phyloP scores from a whole-genome alignment of 2,797 vertebrate species.

The Tokudaia tokunoshimensis region DNA sequence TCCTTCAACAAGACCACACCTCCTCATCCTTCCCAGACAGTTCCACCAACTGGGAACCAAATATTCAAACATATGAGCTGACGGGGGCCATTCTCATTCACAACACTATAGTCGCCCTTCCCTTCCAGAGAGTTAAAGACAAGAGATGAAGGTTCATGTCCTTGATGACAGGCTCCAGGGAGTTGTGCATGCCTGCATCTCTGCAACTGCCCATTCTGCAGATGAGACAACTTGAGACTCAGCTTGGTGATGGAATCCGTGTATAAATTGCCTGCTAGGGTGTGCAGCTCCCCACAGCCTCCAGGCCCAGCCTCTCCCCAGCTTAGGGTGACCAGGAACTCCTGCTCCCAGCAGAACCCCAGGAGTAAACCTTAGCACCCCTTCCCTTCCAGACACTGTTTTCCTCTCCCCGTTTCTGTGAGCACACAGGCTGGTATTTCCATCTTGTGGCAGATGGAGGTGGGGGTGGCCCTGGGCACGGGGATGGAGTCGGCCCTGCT shows the following conservation, averaged over 20 bases:
- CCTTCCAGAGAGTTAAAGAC: background rate
- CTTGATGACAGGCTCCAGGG: background rate
- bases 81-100: background rate
- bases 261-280: background rate
- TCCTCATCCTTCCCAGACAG: background rate
- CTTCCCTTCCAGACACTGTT: background rate
- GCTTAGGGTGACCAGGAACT: background rate
- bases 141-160: rapidly evolving
- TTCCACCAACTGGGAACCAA: background rate
- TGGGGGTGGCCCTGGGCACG: conserved; percentile 29
- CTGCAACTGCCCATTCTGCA: background rate
- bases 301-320: background rate
- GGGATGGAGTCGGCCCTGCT: background rate
- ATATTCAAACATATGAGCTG: background rate
- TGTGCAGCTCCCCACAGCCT: background rate
- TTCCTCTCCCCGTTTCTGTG: conserved; percentile 69
- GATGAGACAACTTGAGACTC: background rate
- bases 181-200: rapidly evolving
- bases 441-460: conserved; percentile 49
- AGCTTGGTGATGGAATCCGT: background rate
- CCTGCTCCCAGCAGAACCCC: background rate
- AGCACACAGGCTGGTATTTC: conserved; percentile 74
- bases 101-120: background rate
- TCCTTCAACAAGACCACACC: background rate
- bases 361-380: background rate